Evolutionary conservation across 2,888 invertebrate genomes (phyloP).

Genomic region (Mystacides longicornis): DNA sequence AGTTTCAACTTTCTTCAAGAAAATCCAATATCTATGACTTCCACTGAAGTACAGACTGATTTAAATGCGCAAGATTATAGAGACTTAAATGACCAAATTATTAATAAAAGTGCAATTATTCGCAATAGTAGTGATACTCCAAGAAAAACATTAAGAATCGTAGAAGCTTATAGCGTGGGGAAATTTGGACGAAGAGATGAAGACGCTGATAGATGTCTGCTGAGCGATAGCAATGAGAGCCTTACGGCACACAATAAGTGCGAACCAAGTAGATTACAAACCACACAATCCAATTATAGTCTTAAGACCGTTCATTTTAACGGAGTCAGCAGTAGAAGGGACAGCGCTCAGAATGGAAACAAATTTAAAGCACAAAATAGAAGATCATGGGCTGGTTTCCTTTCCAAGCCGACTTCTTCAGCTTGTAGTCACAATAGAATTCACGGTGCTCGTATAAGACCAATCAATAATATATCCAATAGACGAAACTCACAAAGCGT

Average conservation of each 20-base stretch:
- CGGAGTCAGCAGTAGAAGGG: constrained; percentile 17
- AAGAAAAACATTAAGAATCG: constrained; percentile 18
- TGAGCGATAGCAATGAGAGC: constrained; percentile 12
- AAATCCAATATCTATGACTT: background rate
- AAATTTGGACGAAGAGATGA: constrained; percentile 4
- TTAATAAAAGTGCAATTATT: constrained; percentile 23
- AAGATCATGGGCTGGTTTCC: constrained; percentile 25
- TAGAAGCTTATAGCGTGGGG: constrained; percentile 13
- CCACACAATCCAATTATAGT: constrained; percentile 25
- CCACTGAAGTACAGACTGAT: constrained; percentile 3
- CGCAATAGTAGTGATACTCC: constrained; percentile 17
- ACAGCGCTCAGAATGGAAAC: constrained; percentile 11
- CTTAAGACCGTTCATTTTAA: constrained; percentile 19
- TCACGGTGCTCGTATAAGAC: constrained; percentile 23
- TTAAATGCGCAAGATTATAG: background rate
- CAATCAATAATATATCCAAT: constrained; percentile 18
- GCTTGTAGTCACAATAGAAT: constrained; percentile 13
- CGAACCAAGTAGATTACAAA: constrained; percentile 13
- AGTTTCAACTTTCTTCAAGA: constrained; percentile 12
- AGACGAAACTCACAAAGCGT: constrained; percentile 24
- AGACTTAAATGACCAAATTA: constrained; percentile 3
- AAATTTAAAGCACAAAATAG: constrained; percentile 23
- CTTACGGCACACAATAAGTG: constrained; percentile 9
- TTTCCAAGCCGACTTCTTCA: constrained; percentile 18
- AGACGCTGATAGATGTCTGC: constrained; percentile 12